Conservation (phyloP, 2,113 vertebrate species). For the Physeter macrocephalus region DNA sequence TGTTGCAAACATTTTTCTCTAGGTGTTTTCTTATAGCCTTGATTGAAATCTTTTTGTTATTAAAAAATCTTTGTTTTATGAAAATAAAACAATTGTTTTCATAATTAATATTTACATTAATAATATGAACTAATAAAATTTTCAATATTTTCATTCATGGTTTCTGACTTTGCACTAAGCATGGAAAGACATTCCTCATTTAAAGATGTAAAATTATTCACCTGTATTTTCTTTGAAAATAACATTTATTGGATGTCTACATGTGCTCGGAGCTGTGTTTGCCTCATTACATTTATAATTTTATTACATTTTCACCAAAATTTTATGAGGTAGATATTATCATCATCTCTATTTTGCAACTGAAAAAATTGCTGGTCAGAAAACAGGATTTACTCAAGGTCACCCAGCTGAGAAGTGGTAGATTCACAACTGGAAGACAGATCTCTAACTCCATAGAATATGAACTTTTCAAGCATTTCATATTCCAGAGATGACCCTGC, state of each 20-base stretch:
- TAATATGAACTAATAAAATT: neutral
- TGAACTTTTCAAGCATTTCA: neutral
- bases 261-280: neutral
- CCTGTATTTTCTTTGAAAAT: neutral
- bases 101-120: neutral
- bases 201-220: slow-evolving; percentile 9
- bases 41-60: neutral
- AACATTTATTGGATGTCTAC: neutral
- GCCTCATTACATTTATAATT: neutral
- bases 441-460: neutral
- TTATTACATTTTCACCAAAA: neutral
- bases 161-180: neutral
- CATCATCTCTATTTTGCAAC: neutral
- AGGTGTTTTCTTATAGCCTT: neutral
- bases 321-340: neutral
- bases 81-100: neutral
- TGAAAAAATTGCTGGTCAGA: neutral
- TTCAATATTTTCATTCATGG: neutral
- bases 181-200: neutral
- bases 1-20: neutral
- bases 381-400: neutral
- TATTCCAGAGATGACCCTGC: neutral
- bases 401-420: neutral
- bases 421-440: neutral
- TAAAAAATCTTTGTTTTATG: neutral